A percentile compares a stretch with the other conserved stretches of the same genome.
Evolutionary conservation across 2,113 vertebrate species (phyloP).

Genomic region (Phylloscopus trochiloides): DNA sequence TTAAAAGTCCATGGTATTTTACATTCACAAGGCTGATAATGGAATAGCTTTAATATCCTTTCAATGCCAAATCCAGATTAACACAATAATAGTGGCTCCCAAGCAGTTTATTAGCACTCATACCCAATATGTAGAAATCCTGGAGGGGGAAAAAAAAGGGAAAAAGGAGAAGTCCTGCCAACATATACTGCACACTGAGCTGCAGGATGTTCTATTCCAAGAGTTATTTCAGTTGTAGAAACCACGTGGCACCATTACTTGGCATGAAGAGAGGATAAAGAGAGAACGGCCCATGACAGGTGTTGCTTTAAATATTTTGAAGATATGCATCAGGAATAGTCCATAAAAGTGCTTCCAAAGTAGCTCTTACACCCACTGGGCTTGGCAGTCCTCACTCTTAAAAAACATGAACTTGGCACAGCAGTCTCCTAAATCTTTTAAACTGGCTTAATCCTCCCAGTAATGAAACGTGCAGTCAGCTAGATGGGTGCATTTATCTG

Average conservation of each 20-base stretch:
- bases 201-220: neutral
- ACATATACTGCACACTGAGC: neutral
- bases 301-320: conserved; percentile 54
- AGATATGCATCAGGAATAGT: conserved; percentile 41
- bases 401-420: conserved; percentile 9
- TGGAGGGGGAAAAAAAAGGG: neutral
- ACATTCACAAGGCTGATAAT: conserved; percentile 40
- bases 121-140: neutral
- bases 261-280: conserved; percentile 17
- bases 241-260: neutral
- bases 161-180: neutral
- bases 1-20: conserved; percentile 9
- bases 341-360: conserved; percentile 62
- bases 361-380: neutral
- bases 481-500: conserved; percentile 53
- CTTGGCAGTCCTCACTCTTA: neutral
- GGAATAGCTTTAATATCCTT: conserved; percentile 30
- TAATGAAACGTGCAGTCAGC: conserved; percentile 41
- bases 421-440: conserved; percentile 50
- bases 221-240: conserved; percentile 13
- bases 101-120: conserved; percentile 32
- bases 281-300: neutral
- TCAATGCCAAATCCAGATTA: conserved; percentile 54
- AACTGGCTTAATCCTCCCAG: conserved; percentile 46
- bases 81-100: neutral